These are phyloP conservation scores for Eustalomyia histrio DNA, from an alignment of 2,888 invertebrate genomes.

Conservation along the genomic window DNA sequence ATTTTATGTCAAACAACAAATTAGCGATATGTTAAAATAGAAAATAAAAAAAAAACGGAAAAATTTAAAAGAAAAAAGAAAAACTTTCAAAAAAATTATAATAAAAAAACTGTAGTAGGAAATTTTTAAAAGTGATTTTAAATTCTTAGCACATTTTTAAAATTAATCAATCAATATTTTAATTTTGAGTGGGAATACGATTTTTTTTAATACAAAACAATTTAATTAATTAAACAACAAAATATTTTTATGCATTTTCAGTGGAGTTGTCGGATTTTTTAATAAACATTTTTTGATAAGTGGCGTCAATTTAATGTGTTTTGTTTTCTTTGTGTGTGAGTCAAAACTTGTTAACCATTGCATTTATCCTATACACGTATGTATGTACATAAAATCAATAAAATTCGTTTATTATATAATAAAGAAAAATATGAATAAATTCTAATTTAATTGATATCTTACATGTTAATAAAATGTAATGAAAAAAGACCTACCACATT, in stretches of 20 bases:
- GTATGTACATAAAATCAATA: constrained; percentile 36
- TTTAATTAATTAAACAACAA: constrained; percentile 47
- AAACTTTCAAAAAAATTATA: not conserved
- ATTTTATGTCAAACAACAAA: constrained; percentile 64
- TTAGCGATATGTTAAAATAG: constrained; percentile 53
- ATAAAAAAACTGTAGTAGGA: constrained; percentile 4
- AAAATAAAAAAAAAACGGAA: constrained; percentile 2
- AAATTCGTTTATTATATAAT: constrained; percentile 36
- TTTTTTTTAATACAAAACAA: constrained; percentile 6
- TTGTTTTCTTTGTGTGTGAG: constrained; percentile 13
- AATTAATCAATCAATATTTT: constrained; percentile 31
- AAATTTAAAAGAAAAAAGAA: not conserved
- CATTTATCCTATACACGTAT: constrained; percentile 41
- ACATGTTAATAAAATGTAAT: constrained; percentile 50
- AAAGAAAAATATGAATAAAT: not conserved
- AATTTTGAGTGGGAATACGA: not conserved
- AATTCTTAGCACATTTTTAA: constrained; percentile 13
- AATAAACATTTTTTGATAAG: constrained; percentile 3
- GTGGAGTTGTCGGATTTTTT: constrained; percentile 22
- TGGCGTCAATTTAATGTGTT: constrained; percentile 61
- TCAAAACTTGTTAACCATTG: constrained; percentile 9
- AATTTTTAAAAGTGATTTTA: constrained; percentile 6
- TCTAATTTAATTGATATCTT: constrained; percentile 50
- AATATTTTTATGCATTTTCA: constrained; percentile 27
- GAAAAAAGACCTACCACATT: constrained; percentile 43